phyloP scores from a whole-genome alignment of 2,113 vertebrate genomes.

The Aix galericulata region DNA sequence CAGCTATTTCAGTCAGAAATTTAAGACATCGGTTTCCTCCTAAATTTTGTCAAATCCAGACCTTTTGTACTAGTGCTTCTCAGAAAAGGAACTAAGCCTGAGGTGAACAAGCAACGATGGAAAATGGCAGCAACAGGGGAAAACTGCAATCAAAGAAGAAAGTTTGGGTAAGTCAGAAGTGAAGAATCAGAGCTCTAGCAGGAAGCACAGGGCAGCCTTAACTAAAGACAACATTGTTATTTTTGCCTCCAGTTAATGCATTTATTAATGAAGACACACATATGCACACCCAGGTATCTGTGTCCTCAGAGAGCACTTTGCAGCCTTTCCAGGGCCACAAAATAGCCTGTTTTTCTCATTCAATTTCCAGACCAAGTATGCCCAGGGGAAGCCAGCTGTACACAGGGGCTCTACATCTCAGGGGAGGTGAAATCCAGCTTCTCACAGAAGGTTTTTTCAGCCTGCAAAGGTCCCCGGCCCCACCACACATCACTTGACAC shows the following conservation, averaged over 20 bases:
- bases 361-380: neutral
- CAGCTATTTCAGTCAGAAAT: neutral
- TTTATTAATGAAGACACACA: neutral
- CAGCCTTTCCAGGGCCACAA: neutral
- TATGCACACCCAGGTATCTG: neutral
- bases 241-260: neutral
- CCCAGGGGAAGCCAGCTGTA: neutral
- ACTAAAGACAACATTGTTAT: neutral
- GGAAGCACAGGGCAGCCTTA: neutral
- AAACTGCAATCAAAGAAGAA: neutral
- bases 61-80: neutral
- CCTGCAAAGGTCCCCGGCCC: neutral
- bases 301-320: neutral
- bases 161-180: neutral
- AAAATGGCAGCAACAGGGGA: neutral
- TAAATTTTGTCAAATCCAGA: neutral
- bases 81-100: neutral
- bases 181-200: neutral
- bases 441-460: neutral
- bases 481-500: neutral
- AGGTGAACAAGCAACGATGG: slow-evolving; percentile 12
- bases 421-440: neutral
- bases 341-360: neutral
- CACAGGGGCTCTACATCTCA: neutral
- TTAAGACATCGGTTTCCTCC: neutral